Conservation (phyloP, 2,113 vertebrate genomes). For the Periophthalmodon schlosseri region DNA sequence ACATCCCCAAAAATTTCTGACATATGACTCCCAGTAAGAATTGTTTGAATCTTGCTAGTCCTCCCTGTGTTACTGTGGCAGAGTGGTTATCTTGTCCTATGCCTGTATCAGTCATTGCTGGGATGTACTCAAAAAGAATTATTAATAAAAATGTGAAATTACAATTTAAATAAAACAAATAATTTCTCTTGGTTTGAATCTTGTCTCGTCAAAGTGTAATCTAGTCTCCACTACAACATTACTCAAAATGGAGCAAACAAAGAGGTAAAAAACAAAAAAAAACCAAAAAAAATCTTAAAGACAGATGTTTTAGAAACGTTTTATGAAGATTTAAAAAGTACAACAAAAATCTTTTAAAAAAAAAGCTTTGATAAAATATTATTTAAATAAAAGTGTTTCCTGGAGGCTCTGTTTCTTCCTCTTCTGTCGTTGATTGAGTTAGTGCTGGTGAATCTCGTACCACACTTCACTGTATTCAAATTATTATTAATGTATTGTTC, state of each 20-base stretch:
- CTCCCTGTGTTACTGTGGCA: neutral
- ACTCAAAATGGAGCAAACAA: constrained; percentile 53
- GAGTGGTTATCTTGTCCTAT: too few relatives aligned
- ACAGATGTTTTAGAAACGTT: constrained; percentile 79
- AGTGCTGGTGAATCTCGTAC: constrained; percentile 78
- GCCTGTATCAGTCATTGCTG: neutral
- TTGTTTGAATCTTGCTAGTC: neutral
- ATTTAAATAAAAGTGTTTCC: constrained; percentile 81
- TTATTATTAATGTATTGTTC: constrained; percentile 79
- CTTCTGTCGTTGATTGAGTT: constrained; percentile 79
- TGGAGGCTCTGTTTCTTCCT: constrained; percentile 71
- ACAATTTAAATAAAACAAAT: neutral
- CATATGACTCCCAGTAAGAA: too few relatives aligned
- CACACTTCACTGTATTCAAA: constrained; percentile 78
- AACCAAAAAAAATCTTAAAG: constrained; percentile 50
- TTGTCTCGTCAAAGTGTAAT: neutral
- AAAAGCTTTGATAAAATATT: constrained; percentile 82
- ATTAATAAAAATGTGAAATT: too few relatives aligned
- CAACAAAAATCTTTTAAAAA: constrained; percentile 45
- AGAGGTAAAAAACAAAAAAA: constrained; percentile 70
- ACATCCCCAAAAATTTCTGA: too few relatives aligned
- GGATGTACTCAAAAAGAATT: neutral
- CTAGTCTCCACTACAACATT: neutral
- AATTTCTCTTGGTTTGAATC: neutral
- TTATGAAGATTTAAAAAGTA: constrained; percentile 76